These are phyloP conservation scores for Lindbergichthys nudifrons DNA, from an alignment of 2,797 vertebrate genomes.

Conservation along the genomic window DNA sequence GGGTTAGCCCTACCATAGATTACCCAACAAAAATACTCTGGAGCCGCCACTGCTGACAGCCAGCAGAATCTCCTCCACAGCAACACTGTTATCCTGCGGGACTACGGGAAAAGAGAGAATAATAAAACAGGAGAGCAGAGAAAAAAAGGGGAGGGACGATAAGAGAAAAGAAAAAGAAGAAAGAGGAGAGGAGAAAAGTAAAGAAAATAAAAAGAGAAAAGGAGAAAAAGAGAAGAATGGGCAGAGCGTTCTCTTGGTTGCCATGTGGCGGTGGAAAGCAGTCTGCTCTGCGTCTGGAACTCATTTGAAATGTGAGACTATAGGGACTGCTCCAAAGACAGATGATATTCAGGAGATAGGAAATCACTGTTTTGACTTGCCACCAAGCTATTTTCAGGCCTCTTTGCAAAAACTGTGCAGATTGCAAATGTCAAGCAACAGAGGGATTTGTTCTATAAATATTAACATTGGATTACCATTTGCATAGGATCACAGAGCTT, in stretches of 20 bases:
- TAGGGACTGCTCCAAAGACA: constrained; percentile 47
- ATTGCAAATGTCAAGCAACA: constrained; percentile 13
- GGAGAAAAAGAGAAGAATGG: constrained; percentile 17
- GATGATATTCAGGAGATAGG: constrained; percentile 29
- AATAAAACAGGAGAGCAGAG: neutral
- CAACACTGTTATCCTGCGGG: too few relatives aligned
- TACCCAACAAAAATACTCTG: too few relatives aligned
- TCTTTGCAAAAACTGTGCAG: constrained; percentile 5
- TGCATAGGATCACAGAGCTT: neutral
- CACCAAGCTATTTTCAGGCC: constrained; percentile 4
- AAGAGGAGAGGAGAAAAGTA: neutral
- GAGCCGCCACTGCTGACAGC: too few relatives aligned
- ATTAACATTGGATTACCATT: neutral
- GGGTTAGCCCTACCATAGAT: too few relatives aligned
- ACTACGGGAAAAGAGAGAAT: too few relatives aligned
- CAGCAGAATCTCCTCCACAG: too few relatives aligned
- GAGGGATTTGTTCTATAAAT: neutral
- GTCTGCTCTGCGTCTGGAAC: constrained; percentile 71
- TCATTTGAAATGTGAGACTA: constrained; percentile 74
- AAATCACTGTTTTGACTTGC: constrained; percentile 26
- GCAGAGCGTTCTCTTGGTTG: constrained; percentile 42
- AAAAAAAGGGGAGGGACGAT: neutral
- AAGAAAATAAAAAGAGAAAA: neutral
- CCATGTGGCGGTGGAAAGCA: constrained; percentile 54
- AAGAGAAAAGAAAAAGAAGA: neutral